Percentiles rank a stretch among this genome's conserved stretches.
Evolutionary conservation across 2,888 invertebrate genomes (phyloP).

Genomic region (Leucophora obtusa): DNA sequence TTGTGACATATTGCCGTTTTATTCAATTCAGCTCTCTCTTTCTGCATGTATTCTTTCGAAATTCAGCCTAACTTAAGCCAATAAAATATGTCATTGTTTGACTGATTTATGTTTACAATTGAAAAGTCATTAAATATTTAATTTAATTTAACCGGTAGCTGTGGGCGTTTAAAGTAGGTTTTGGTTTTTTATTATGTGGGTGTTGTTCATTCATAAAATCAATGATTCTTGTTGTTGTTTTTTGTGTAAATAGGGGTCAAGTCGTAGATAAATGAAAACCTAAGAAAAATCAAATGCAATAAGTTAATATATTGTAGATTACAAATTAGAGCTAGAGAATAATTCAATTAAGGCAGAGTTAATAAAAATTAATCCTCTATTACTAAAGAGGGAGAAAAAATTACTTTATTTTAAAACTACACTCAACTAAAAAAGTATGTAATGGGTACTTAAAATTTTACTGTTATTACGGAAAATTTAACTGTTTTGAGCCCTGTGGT

Average conservation of each 20-base stretch:
- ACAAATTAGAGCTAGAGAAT: too few species aligned
- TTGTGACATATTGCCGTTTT: neutral
- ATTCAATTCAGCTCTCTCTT: neutral
- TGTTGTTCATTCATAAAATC: conserved; percentile 5
- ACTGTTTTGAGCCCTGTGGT: too few species aligned
- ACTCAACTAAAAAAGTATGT: too few species aligned
- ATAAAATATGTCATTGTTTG: conserved; percentile 22
- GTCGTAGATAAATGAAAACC: neutral
- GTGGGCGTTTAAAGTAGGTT: conserved; percentile 35
- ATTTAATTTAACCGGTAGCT: conserved; percentile 33
- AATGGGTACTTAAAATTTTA: too few species aligned
- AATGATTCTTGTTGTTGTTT: neutral
- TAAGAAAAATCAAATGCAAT: neutral
- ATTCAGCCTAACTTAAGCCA: neutral
- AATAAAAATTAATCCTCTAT: too few species aligned
- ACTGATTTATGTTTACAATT: conserved; percentile 31
- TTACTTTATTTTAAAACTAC: too few species aligned
- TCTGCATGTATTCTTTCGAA: neutral
- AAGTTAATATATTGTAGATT: neutral
- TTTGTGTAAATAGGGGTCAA: conserved; percentile 31
- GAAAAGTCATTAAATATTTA: conserved; percentile 44
- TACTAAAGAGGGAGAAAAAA: too few species aligned
- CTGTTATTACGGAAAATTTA: too few species aligned
- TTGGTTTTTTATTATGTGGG: neutral
- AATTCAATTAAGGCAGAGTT: too few species aligned